Evolutionary conservation across 2,797 vertebrate species (phyloP).

Genomic region (Melanotaenia boesemani): DNA sequence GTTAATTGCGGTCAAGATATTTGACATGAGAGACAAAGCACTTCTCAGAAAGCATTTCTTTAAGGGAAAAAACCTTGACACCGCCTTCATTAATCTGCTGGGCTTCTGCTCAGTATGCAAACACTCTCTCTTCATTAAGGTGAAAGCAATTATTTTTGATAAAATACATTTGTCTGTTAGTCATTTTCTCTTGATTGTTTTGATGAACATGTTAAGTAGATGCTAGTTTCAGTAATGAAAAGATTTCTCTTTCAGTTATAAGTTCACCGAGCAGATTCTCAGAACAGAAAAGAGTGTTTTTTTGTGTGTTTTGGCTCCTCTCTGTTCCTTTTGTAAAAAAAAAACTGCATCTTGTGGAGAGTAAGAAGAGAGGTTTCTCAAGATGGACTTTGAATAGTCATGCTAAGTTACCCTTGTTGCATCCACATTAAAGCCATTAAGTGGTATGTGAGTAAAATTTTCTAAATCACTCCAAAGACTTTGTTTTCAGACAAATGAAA

Average conservation of each 20-base stretch:
- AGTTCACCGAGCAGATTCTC: constrained; percentile 6
- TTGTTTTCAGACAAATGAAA: too few relatives aligned
- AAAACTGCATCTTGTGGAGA: constrained; percentile 17
- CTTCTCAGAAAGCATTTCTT: constrained; percentile 27
- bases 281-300: constrained; percentile 12
- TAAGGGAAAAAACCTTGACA: constrained; percentile 8
- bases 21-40: constrained; percentile 36
- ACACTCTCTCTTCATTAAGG: constrained; percentile 35
- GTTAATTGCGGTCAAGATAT: constrained; percentile 59
- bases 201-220: not conserved
- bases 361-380: constrained; percentile 10
- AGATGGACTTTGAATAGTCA: not conserved
- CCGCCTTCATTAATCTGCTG: constrained; percentile 12
- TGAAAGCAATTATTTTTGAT: constrained; percentile 19
- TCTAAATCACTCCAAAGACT: too few relatives aligned
- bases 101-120: constrained; percentile 17
- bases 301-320: constrained; percentile 22
- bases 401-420: constrained; percentile 7
- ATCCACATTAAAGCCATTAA: constrained; percentile 4
- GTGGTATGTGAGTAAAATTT: not conserved
- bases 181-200: constrained; percentile 15
- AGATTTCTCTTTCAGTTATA: constrained; percentile 8
- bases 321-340: constrained; percentile 17
- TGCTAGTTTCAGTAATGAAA: constrained; percentile 8
- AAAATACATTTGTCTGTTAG: constrained; percentile 1